Conservation (phyloP, 2,888 invertebrate species). For the Coelinius sp. region DNA sequence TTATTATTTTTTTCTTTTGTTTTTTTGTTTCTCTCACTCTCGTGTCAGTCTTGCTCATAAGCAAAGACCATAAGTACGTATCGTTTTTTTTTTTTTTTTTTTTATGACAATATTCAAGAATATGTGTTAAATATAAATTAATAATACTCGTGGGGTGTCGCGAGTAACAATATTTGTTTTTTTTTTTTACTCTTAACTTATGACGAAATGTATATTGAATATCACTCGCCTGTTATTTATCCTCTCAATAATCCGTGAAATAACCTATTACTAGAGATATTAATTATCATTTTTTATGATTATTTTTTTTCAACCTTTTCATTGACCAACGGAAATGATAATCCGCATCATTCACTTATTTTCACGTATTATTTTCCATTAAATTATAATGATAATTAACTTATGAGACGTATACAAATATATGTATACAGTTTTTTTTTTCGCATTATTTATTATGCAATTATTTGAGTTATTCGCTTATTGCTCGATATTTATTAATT, state of each 20-base stretch:
- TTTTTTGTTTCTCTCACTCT: constrained; percentile 36
- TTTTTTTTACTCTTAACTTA: constrained; percentile 35
- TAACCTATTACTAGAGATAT: constrained; percentile 59
- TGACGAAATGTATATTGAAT: constrained; percentile 45
- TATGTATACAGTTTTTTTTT: constrained; percentile 38
- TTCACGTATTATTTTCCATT: constrained; percentile 42
- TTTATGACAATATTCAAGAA: constrained; percentile 42
- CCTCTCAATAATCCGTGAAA: constrained; percentile 18
- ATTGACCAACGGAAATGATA: neutral
- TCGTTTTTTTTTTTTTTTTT: constrained; percentile 23
- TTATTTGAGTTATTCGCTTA: constrained; percentile 63
- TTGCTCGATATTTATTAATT: constrained; percentile 64
- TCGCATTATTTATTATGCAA: constrained; percentile 32
- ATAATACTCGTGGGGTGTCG: constrained; percentile 50
- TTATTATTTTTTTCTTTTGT: constrained; percentile 20
- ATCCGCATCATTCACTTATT: neutral
- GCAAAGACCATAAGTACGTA: constrained; percentile 46
- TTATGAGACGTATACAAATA: constrained; percentile 41
- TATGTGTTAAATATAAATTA: constrained; percentile 48
- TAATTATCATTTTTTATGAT: constrained; percentile 54
- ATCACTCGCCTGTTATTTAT: constrained; percentile 50
- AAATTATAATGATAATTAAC: constrained; percentile 48
- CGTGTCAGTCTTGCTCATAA: constrained; percentile 31
- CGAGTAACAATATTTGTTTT: constrained; percentile 40
- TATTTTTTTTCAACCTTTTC: constrained; percentile 30